Evolutionary conservation across 2,888 invertebrate species (phyloP).

Genomic region (Hermaeophaga mercurialis): DNA sequence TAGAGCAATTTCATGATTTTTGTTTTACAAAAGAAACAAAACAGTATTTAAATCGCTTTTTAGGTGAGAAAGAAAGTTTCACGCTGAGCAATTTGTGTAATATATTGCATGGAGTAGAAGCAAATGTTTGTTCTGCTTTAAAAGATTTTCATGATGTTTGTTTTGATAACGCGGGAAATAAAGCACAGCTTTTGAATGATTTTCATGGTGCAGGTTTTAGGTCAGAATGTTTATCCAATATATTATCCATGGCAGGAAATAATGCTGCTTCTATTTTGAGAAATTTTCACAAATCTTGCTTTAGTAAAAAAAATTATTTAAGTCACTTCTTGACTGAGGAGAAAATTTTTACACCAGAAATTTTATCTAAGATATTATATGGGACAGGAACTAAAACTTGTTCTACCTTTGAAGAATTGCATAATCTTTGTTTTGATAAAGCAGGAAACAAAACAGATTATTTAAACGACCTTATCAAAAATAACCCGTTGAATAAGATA

Average conservation of each 20-base stretch:
- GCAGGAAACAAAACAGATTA: conserved; percentile 46
- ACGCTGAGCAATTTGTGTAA: conserved; percentile 40
- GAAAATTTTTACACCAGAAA: conserved; percentile 46
- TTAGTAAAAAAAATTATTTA: conserved; percentile 47
- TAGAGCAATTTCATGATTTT: conserved; percentile 37
- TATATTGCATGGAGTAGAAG: conserved; percentile 46
- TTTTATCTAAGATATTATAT: conserved; percentile 40
- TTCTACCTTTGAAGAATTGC: conserved; percentile 41
- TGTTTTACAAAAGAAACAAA: conserved; percentile 41
- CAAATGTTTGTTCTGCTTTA: conserved; percentile 47
- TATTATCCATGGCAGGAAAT: conserved; percentile 47
- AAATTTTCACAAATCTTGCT: conserved; percentile 47
- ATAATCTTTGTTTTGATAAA: conserved; percentile 48
- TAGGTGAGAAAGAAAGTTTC: conserved; percentile 14
- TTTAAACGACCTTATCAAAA: conserved; percentile 43
- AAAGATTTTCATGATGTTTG: conserved; percentile 40
- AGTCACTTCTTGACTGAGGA: conserved; percentile 36
- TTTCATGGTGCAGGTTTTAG: conserved; percentile 35
- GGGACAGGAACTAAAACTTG: conserved; percentile 42
- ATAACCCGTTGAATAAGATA: conserved; percentile 37
- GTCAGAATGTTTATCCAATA: conserved; percentile 42
- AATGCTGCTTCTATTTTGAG: conserved; percentile 45
- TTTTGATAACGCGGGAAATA: conserved; percentile 45
- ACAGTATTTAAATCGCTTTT: conserved; percentile 33
- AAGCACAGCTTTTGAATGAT: conserved; percentile 45